Evolutionary conservation across 92 coral and sea anemone genomes (phyloP), one percentile per base, ranked within the genome.

Genomic region (Galaxea fascicularis): DNA sequence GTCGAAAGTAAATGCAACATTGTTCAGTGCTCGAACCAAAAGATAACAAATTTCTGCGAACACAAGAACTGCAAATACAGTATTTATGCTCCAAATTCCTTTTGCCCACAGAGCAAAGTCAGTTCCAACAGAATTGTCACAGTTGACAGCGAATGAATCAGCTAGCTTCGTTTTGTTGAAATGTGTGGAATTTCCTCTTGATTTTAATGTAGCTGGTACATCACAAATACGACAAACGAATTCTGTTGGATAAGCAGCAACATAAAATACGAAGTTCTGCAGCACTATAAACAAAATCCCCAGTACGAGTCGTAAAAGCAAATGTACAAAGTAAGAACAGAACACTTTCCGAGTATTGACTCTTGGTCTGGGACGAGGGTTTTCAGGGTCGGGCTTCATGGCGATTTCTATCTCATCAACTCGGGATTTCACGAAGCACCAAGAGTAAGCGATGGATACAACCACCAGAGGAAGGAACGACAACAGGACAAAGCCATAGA

Each of bases 351-450:
- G 82, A 57, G 85, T 76, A 70, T 46, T 65, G n/a, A 54, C 59
- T 64, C 47, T 76, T 15, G 65, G 82, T 31, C 66, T 62, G 22
- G 69, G 87, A 25, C 83, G 79, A 56, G 78, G 90, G 71, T 78
- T 71, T 74, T 90, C 87, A 0, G 82, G 16, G 67, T 86, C 77
- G 29, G 71, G 47, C 49, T 63, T 73, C 59, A 45, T 58, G 63
- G 82, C 82, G 51, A 25, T n/a, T 58, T 73, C 87, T 5, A 85
- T 35, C 56, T 85, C 80, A 27, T 85, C 93, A 20, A 86, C 88
- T 11, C 90, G 85, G 20, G 78, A 71, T 56, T 76, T 69, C 21
- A 74, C 78, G 27, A 29, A 74, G 47, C 79, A 74, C 79, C 79
- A 66, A 4, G 64, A 57, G 74, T 89, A 89, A 31, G 82, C 22